Percentiles rank a stretch among this genome's conserved stretches.
These are phyloP conservation scores for Cydia strobilella DNA, from an alignment of 1,140 invertebrate species.

Conservation along the genomic window DNA sequence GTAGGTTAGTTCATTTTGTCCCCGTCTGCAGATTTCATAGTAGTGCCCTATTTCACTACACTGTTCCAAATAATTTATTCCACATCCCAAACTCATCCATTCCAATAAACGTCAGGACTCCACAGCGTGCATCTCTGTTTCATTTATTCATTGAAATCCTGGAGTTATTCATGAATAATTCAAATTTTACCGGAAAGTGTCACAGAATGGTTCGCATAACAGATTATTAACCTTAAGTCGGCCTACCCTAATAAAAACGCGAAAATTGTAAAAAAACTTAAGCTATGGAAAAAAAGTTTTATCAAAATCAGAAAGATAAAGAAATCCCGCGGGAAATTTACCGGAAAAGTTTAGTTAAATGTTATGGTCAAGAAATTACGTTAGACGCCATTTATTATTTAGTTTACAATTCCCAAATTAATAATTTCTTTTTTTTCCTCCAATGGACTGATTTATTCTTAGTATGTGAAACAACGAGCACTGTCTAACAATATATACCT, in stretches of 20 bases:
- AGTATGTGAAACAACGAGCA: too few relatives aligned
- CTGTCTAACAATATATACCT: too few relatives aligned
- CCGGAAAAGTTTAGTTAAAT: conserved; percentile 1
- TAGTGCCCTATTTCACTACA: background rate
- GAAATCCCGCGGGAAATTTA: conserved; percentile 23
- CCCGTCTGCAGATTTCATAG: background rate
- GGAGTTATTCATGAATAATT: conserved; percentile 30
- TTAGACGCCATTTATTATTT: background rate
- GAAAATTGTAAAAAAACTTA: conserved; percentile 19
- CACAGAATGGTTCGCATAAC: background rate
- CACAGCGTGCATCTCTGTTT: conserved; percentile 27
- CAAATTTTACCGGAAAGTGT: conserved; percentile 14
- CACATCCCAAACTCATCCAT: conserved; percentile 27
- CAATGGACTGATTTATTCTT: background rate
- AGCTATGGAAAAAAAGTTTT: conserved; percentile 16
- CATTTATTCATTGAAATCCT: conserved; percentile 12
- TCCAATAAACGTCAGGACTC: conserved; percentile 25
- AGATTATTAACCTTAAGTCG: background rate
- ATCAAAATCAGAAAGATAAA: conserved; percentile 29
- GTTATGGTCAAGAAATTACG: conserved; percentile 4
- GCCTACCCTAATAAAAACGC: conserved; percentile 11
- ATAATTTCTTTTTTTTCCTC: background rate
- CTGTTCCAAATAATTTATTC: conserved; percentile 5
- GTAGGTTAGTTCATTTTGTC: too few relatives aligned
- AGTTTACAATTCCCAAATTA: background rate